Evolutionary conservation across 2,888 invertebrate genomes (phyloP).

Genomic region (Seladonia tumulorum): DNA sequence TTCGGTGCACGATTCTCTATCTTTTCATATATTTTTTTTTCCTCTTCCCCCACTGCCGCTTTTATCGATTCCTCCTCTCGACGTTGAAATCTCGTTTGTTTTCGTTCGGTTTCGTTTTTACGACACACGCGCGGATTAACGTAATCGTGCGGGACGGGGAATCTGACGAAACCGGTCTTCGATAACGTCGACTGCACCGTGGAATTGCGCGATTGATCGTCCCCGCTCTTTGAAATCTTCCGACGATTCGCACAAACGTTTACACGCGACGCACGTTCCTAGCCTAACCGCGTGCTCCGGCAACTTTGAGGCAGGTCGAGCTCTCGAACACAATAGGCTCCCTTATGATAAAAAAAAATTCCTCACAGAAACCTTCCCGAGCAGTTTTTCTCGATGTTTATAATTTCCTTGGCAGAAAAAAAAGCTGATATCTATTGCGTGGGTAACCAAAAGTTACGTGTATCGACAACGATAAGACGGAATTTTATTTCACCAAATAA

Average conservation of each 20-base stretch:
- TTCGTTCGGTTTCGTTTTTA: neutral
- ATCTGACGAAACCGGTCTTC: constrained; percentile 7
- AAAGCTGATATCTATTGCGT: no score
- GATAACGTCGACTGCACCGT: neutral
- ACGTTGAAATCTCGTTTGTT: neutral
- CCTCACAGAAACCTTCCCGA: no score
- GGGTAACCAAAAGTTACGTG: no score
- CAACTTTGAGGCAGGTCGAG: neutral
- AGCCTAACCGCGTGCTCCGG: neutral
- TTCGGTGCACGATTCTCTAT: neutral
- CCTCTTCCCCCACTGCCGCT: neutral
- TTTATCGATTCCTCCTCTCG: neutral
- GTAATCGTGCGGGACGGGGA: neutral
- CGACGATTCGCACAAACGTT: neutral
- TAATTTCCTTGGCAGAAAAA: no score
- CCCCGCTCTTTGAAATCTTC: neutral
- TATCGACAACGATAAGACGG: no score
- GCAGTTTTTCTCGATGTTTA: no score
- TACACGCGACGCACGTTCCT: neutral
- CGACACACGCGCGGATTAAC: neutral
- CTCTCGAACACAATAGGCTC: no score
- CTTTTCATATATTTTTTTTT: neutral
- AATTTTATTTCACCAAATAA: no score
- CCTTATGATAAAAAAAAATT: no score
- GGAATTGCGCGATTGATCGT: constrained; percentile 3